Evolutionary conservation across 2,797 vertebrate genomes (phyloP), one percentile per base, ranked within the genome.

Genomic region (Momotus momota): DNA sequence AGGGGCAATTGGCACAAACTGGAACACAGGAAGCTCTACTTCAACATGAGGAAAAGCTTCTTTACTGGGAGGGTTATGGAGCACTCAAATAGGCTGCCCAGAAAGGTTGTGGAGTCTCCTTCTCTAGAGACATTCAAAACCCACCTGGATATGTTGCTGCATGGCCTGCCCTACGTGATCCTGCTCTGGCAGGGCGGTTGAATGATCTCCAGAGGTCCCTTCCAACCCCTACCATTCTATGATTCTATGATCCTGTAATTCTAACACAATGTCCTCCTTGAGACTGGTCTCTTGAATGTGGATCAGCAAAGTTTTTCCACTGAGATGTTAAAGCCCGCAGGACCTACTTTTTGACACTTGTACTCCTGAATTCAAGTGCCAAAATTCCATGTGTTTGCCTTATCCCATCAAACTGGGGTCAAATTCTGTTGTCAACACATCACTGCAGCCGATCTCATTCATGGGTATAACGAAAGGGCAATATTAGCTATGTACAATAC

Each of bases 401-500:
- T 66, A 31, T 51, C 40, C 52, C 31, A 33, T 64, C 57, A 65
- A 61, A 67, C 4, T 20, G 38, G 40, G 41, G 48, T 48, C 70
- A 45, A 66, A 81, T 60, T 82, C 58, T 49, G n/a, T 51, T 86
- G n/a, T 38, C 62, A 65, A 58, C 62, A 49, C 46, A 40, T 41
- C 0, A 3, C 17, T 29, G 12, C 2, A 14, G 64, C 49, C 64
- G 62, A 7, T 73, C 48, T 20, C 9, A 4, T 12, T 51, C 16
- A 60, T 60, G 66, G 10, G 25, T 74, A 3, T 33, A 33, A 26
- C 12, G 14, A 66, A 87, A 80, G 33, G 54, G 15, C 22, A 35
- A 4, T 12, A 61, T n/a, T 73, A 86, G 52, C 33, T 35, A 33
- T 0, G 0, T 38, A 25, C 35, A 40, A 22, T 20, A 52, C 31